These are phyloP conservation scores for Entomyzon cyanotis DNA, from an alignment of 2,113 vertebrate genomes.

Conservation along the genomic window DNA sequence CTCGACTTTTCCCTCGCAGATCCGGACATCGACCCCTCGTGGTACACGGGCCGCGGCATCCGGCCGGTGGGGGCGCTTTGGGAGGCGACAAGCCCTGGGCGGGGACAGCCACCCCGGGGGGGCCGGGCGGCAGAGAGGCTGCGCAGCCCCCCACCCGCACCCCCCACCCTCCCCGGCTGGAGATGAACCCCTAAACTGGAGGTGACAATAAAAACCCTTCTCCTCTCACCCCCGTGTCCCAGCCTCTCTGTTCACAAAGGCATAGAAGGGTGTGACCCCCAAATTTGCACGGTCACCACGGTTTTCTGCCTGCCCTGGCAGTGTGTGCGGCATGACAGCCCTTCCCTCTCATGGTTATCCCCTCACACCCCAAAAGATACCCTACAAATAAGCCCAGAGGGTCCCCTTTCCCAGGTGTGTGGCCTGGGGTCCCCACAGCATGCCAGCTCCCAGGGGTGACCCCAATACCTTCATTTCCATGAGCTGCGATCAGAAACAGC, in stretches of 20 bases:
- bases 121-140: neutral
- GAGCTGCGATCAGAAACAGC: neutral
- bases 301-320: neutral
- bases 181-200: neutral
- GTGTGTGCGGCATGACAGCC: rapidly evolving
- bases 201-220: neutral
- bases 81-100: conserved; percentile 46
- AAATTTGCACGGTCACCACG: rapidly evolving
- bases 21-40: conserved; percentile 80
- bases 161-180: neutral
- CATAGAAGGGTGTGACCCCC: rapidly evolving
- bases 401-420: neutral
- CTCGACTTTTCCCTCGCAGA: conserved; percentile 45
- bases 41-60: conserved; percentile 82
- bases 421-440: rapidly evolving
- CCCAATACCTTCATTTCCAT: rapidly evolving
- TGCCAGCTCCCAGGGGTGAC: neutral
- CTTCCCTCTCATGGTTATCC: neutral
- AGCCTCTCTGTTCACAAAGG: neutral
- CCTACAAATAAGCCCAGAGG: neutral
- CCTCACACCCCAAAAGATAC: neutral
- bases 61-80: conserved; percentile 84
- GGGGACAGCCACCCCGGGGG: neutral
- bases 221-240: neutral
- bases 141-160: neutral